Conservation (phyloP, 2,888 invertebrate species). For the Cabera pusaria region DNA sequence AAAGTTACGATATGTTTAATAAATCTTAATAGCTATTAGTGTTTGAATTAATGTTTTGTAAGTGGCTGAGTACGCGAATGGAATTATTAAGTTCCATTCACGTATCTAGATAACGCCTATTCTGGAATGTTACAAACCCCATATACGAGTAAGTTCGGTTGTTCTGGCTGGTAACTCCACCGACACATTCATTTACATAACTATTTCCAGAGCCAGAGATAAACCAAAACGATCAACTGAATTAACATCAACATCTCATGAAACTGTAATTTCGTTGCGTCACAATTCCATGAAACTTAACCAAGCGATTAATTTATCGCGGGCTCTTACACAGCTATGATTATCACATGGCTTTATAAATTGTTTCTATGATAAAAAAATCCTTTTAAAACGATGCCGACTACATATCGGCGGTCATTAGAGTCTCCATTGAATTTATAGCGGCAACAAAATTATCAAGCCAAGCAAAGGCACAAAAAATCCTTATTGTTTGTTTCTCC, state of each 20-base stretch:
- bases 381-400: constrained; percentile 37
- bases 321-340: constrained; percentile 39
- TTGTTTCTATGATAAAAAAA: constrained; percentile 46
- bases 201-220: constrained; percentile 34
- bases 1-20: neutral
- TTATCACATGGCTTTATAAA: constrained; percentile 42
- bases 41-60: no score
- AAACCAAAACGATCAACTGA: constrained; percentile 16
- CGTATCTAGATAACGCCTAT: constrained; percentile 10
- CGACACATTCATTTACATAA: constrained; percentile 37
- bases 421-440: constrained; percentile 46
- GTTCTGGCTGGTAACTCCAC: constrained; percentile 32
- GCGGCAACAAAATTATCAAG: constrained; percentile 45
- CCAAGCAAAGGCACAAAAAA: constrained; percentile 35
- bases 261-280: constrained; percentile 31
- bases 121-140: constrained; percentile 19
- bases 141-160: constrained; percentile 25
- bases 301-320: constrained; percentile 40
- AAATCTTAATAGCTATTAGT: no score
- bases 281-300: constrained; percentile 41
- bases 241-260: constrained; percentile 16
- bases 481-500: constrained; percentile 38
- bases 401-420: constrained; percentile 45
- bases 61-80: no score
- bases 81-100: no score